Evolutionary conservation across 2,113 vertebrate genomes (phyloP), one percentile per base, ranked within the genome.

Genomic region (Genyomyrus donnyi): DNA sequence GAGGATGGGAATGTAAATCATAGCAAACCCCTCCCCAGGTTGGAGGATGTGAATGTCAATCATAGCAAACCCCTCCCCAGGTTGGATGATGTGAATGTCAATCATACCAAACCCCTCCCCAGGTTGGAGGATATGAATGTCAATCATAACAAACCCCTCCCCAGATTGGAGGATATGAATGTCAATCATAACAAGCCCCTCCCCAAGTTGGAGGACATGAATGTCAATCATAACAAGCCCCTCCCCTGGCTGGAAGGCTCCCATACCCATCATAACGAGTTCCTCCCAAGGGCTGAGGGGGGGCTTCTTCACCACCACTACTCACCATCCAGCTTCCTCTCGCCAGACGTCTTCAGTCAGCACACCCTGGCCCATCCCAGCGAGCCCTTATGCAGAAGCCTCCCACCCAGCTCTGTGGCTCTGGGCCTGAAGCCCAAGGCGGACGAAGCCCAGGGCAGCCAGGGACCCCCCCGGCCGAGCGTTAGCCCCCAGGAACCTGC

Each of bases 341-440:
- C 85, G 2, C 50, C 4, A 39, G 50, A 87, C n/a, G 17, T 50
- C 31, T 87, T 87, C 24, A 87, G 85, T 87, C 85, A 56, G 49
- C 11, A 52, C 24, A 50, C n/a, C 24, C 85, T 87, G 27, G 84
- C 17, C 13, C 50, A 39, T 35, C 85, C 31, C 49, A 56, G 49
- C 5, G 27, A 87, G 27, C 13, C 84, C 46, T 50, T 53, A 27
- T 87, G 50, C 11, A 6, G 17, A 15, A 56, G 11, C 50, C n/a
- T 87, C 48, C 85, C n/a, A 5, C 84, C 45, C 45, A 50, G 45
- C 13, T 27, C 48, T 11, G 48, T 27, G 42, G 5, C 42, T 48
- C 83, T 27, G 42, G 10, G 19, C 24, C 93, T 17, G 94, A 83
- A 62, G n/a, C 46, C 77, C 31, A 84, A n/a, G 83, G 10, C 31